Conservation (phyloP, 2,888 invertebrate species). For the Nemapogon koenigi region DNA sequence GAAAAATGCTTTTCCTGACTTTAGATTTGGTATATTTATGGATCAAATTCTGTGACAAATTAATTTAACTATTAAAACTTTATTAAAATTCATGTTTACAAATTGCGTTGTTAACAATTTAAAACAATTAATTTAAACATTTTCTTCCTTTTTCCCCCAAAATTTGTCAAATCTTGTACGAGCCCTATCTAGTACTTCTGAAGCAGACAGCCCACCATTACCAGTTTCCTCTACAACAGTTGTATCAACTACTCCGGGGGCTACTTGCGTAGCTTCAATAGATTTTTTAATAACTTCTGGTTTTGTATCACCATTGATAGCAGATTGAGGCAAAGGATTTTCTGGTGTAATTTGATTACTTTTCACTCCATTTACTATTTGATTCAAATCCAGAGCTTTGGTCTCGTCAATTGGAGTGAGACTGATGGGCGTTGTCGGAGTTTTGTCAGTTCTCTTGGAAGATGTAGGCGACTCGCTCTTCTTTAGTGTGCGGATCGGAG, state of each 20-base stretch:
- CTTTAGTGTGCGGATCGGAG: constrained; percentile 56
- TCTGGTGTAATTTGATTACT: constrained; percentile 50
- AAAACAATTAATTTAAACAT: no score
- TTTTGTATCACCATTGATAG: constrained; percentile 24
- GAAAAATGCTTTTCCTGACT: no score
- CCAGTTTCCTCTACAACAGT: constrained; percentile 52
- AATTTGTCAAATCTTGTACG: constrained; percentile 85
- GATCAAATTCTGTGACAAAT: no score
- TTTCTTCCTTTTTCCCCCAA: constrained; percentile 75
- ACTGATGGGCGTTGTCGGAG: constrained; percentile 55
- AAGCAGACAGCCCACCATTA: constrained; percentile 61
- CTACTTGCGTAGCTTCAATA: constrained; percentile 54
- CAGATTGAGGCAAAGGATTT: constrained; percentile 37
- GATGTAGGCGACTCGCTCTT: constrained; percentile 57
- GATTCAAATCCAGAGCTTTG: constrained; percentile 43
- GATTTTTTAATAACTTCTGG: constrained; percentile 53
- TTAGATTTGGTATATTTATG: no score
- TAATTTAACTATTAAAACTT: no score
- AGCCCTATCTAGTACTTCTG: constrained; percentile 81
- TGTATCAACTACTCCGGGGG: constrained; percentile 64
- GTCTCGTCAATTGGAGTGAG: constrained; percentile 59
- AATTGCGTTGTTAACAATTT: no score
- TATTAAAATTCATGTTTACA: no score
- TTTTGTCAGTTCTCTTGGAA: constrained; percentile 58
- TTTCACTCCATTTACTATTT: constrained; percentile 29